phyloP scores from a whole-genome alignment of 2,797 vertebrate species.

The Miichthys miiuy region DNA sequence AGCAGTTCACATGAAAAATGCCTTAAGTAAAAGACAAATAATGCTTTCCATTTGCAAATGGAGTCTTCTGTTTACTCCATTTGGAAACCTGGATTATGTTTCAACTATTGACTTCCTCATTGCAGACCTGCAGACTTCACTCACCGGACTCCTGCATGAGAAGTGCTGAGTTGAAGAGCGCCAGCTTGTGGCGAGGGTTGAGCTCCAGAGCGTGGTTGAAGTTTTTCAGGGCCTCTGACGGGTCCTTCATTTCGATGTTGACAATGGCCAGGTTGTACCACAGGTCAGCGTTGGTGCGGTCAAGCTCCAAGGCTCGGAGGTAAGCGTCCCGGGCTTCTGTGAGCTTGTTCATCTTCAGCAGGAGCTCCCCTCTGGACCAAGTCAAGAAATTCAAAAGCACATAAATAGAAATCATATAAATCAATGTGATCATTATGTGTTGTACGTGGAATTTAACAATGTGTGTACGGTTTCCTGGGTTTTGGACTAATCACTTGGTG shows the following conservation, averaged over 20 bases:
- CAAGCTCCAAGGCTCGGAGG: conserved; percentile 93
- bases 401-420: neutral
- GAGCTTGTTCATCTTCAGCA: conserved; percentile 98
- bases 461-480: no score
- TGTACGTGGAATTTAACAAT: no score
- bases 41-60: neutral
- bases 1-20: neutral
- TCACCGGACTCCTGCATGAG: conserved; percentile 99
- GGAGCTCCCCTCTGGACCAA: conserved; percentile 92
- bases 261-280: conserved; percentile 99
- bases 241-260: conserved; percentile 98
- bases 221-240: conserved; percentile 93
- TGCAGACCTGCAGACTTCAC: conserved; percentile 46
- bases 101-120: neutral
- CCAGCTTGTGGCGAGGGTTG: conserved; percentile 93
- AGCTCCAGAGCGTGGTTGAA: conserved; percentile 95
- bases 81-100: neutral
- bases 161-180: conserved; percentile 96
- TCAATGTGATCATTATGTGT: no score
- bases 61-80: neutral
- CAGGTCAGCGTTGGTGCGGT: conserved; percentile 94
- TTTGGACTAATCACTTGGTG: no score
- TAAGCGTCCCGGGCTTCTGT: conserved; percentile 96
- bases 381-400: neutral
- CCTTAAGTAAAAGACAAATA: neutral